These are phyloP conservation scores for Macrobrachium rosenbergii DNA, from an alignment of 1,140 invertebrate species.

Conservation along the genomic window DNA sequence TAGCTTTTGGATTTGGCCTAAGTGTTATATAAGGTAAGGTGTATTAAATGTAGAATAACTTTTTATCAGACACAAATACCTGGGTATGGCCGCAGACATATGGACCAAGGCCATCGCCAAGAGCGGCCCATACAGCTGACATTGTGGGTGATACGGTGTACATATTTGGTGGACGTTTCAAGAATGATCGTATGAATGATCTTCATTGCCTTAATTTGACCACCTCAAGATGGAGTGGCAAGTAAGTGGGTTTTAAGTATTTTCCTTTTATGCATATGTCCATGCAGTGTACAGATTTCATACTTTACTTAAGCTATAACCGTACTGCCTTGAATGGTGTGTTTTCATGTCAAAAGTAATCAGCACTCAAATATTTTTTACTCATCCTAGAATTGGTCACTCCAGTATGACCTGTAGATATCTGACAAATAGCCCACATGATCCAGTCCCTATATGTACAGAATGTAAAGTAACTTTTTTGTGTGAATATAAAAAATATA, in stretches of 20 bases:
- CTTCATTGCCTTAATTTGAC: constrained; percentile 44
- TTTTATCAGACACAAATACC: constrained; percentile 35
- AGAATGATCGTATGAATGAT: constrained; percentile 48
- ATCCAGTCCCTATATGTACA: no score
- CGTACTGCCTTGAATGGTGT: no score
- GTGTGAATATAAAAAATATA: no score
- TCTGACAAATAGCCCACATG: no score
- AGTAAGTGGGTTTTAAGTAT: constrained; percentile 8
- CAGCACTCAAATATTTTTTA: no score
- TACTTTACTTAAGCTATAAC: no score
- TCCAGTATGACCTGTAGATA: no score
- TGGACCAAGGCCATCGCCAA: constrained; percentile 38
- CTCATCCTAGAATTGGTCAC: no score
- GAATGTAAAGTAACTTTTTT: no score
- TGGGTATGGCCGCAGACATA: constrained; percentile 47
- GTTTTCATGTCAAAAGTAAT: no score
- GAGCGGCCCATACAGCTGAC: constrained; percentile 52
- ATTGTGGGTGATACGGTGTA: constrained; percentile 44
- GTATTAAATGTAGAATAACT: not conserved
- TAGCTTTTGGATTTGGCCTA: no score
- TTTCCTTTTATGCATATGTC: not conserved
- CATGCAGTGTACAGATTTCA: not conserved
- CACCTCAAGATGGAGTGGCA: constrained; percentile 47
- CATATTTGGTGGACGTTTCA: constrained; percentile 53
- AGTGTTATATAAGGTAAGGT: no score